phyloP scores from a whole-genome alignment of 1,140 invertebrate species.

The Pissodes strobi region DNA sequence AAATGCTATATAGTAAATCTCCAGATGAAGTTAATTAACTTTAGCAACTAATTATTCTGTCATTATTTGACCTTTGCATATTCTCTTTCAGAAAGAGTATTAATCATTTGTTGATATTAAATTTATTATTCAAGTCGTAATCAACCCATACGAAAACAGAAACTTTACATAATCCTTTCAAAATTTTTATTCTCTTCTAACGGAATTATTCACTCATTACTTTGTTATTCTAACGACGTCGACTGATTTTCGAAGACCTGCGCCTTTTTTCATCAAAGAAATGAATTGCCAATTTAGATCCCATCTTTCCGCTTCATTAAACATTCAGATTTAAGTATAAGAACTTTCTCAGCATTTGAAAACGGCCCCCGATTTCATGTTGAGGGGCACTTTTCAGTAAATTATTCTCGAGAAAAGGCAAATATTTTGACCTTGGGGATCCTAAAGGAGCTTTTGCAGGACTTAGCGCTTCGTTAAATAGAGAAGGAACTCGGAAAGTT shows the following conservation, averaged over 20 bases:
- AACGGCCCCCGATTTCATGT: slow-evolving; percentile 2
- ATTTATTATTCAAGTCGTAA: no score
- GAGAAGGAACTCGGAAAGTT: not conserved
- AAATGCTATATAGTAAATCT: no score
- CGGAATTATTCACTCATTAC: no score
- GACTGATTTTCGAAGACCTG: not conserved
- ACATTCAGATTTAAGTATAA: slow-evolving; percentile 8
- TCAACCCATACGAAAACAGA: no score
- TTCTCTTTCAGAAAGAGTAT: no score
- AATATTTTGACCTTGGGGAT: not conserved
- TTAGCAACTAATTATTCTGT: no score
- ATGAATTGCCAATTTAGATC: slow-evolving; percentile 16
- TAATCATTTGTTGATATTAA: no score
- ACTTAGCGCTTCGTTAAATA: not conserved
- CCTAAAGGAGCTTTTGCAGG: not conserved
- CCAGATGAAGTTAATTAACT: no score
- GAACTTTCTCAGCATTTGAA: slow-evolving; percentile 2
- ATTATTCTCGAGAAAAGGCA: slow-evolving; percentile 8
- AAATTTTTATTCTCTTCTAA: not conserved
- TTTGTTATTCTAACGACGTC: not conserved
- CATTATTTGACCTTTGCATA: no score
- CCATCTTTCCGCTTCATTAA: slow-evolving; percentile 20
- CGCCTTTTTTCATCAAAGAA: not conserved
- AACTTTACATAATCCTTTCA: slow-evolving; percentile 9
- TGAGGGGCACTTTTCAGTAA: not conserved